Conservation (phyloP, 2,888 invertebrate genomes). For the Anagyrus pseudococci region DNA sequence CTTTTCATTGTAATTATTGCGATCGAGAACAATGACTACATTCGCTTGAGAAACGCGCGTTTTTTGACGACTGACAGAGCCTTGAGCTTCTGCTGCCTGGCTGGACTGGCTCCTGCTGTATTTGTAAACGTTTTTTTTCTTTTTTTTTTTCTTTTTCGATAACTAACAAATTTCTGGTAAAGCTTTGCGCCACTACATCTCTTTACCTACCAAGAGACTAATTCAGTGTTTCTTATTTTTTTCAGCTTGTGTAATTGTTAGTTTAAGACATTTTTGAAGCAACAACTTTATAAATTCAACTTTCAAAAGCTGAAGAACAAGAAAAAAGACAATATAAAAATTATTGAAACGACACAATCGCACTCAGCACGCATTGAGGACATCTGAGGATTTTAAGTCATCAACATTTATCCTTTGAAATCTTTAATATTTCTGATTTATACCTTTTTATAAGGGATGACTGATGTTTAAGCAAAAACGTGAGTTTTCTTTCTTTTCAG, state of each 20-base stretch:
- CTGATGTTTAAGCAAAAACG: conserved; percentile 55
- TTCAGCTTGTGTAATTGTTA: conserved; percentile 73
- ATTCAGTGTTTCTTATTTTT: conserved; percentile 45
- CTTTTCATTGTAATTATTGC: no score
- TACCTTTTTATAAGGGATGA: conserved; percentile 54
- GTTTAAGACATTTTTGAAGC: conserved; percentile 61
- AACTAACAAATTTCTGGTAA: no score
- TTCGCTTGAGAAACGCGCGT: no score
- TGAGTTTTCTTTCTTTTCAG: conserved; percentile 46
- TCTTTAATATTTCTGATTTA: conserved; percentile 55
- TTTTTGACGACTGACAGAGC: no score
- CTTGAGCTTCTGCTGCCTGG: no score
- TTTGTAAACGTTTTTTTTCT: no score
- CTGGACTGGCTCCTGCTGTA: no score
- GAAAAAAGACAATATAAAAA: conserved; percentile 54
- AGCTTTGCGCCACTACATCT: background rate
- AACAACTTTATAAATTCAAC: conserved; percentile 62
- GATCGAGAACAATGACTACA: no score
- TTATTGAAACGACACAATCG: conserved; percentile 66
- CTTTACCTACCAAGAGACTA: background rate
- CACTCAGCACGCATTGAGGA: conserved; percentile 90
- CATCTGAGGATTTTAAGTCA: conserved; percentile 76
- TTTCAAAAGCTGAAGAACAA: conserved; percentile 56
- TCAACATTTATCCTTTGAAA: conserved; percentile 44
- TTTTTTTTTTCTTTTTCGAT: no score